Evolutionary conservation across 2,797 vertebrate genomes (phyloP), one percentile per base, ranked within the genome.

Genomic region (Orientallactaga sibirica): DNA sequence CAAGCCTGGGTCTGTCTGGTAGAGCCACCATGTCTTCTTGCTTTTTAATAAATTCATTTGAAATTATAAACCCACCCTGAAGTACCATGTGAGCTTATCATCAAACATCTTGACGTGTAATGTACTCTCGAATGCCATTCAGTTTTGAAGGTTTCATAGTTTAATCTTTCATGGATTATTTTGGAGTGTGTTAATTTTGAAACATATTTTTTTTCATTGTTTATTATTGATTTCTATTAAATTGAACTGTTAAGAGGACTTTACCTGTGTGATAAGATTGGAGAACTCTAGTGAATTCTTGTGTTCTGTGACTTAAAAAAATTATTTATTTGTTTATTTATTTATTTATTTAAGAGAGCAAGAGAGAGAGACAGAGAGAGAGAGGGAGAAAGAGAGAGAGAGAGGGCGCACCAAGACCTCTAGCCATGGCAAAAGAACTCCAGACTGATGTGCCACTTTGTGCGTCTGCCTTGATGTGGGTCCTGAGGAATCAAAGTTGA

Each of bases 201-300:
- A 64, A n/a, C 58, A 25, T 52, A 43, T 25, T 73, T 88, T 89
- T 94, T 89, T 94, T 37, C 12, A n/a, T 61, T 12, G 83, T 67
- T 92, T 86, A 67, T 61, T 79, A 6, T 85, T 93, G 58, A 48
- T 74, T 86, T 88, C 73, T 61, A 67, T 73, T 85, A 52, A 87
- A 78, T 33, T 80, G 18, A 5, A 52, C 79, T 88, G 12, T 74
- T 86, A 83, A 88, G 52, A 80, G 7, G 76, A 83, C 52, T 76
- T 79, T 67, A 62, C 41, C 41, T 55, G 24, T 92, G 66, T 76
- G 33, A 70, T 92, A 70, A 74, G 75, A 86, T 74, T 76, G 70
- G 41, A 91, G 22, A 94, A 61, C 25, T 78, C 10, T 82, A 91
- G 67, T 66, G 33, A 91, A 92, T 58, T 68, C 12, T 25, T 77